Percentiles rank a stretch among this genome's conserved stretches.
Conservation (phyloP, 2,797 vertebrate genomes). For the Gallirallus australis region DNA sequence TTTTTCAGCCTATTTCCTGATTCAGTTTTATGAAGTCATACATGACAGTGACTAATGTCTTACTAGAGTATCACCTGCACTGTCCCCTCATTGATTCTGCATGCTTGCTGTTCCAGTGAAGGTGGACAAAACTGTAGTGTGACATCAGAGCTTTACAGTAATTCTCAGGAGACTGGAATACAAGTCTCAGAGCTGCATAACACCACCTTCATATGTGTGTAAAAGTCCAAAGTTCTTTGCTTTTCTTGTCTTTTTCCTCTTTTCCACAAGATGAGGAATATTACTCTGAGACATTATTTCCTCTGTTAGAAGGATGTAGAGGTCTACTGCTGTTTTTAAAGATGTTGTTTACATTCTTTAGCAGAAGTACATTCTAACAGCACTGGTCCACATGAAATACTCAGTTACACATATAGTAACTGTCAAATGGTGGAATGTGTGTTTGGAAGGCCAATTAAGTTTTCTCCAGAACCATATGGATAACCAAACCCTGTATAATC, state of each 20-base stretch:
- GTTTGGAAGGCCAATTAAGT: not conserved
- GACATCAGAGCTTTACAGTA: not conserved
- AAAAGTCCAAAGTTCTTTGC: not conserved
- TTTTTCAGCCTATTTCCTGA: not conserved
- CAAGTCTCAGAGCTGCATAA: not conserved
- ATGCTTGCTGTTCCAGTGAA: not conserved
- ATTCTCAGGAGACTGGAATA: not conserved
- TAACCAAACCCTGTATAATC: not conserved
- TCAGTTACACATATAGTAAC: not conserved
- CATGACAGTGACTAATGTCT: not conserved
- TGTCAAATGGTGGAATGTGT: not conserved
- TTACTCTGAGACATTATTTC: not conserved
- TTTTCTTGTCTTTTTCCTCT: not conserved
- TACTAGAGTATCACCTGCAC: not conserved
- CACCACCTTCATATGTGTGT: not conserved
- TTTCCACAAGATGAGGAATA: not conserved
- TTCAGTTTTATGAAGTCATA: not conserved
- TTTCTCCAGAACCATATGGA: not conserved
- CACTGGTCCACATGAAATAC: not conserved
- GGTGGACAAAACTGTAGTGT: not conserved
- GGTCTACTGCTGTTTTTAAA: not conserved
- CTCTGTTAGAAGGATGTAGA: not conserved
- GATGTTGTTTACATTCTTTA: not conserved
- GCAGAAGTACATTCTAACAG: not conserved
- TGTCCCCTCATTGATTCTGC: not conserved